These are phyloP conservation scores for Aphaenogaster floridana DNA, from an alignment of 1,140 invertebrate genomes.

Conservation along the genomic window DNA sequence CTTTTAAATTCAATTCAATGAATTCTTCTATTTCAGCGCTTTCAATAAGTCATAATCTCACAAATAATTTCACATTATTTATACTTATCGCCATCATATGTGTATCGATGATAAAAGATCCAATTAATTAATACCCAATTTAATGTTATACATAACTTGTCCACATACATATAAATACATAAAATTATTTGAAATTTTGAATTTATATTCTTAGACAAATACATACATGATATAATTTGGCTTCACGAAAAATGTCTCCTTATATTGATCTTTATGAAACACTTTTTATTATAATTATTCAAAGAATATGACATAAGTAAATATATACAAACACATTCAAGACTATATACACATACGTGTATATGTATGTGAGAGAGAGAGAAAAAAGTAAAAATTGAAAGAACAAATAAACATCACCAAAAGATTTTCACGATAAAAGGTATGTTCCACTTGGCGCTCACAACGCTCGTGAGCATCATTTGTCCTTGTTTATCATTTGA, in stretches of 20 bases:
- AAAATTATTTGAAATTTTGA: not conserved
- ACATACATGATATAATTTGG: conserved; percentile 21
- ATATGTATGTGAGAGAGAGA: not conserved
- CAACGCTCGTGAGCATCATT: no score
- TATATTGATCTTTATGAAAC: not conserved
- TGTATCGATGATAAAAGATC: not conserved
- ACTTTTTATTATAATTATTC: not conserved
- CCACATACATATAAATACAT: not conserved
- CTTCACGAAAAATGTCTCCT: not conserved
- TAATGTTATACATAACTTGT: not conserved
- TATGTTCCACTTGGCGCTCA: no score
- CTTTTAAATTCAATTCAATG: not conserved
- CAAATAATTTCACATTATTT: not conserved
- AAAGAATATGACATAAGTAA: not conserved
- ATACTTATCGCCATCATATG: not conserved
- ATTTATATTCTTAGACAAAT: not conserved
- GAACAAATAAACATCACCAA: conserved; percentile 22
- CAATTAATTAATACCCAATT: not conserved
- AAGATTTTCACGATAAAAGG: not conserved
- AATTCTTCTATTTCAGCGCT: not conserved
- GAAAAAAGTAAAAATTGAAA: not conserved
- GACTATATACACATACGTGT: not conserved
- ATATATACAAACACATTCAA: not conserved
- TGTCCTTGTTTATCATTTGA: no score
- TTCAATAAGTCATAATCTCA: not conserved